Base-by-base conservation (phyloP, 2,888 invertebrate species). In the Eurytoma adleriae region DNA sequence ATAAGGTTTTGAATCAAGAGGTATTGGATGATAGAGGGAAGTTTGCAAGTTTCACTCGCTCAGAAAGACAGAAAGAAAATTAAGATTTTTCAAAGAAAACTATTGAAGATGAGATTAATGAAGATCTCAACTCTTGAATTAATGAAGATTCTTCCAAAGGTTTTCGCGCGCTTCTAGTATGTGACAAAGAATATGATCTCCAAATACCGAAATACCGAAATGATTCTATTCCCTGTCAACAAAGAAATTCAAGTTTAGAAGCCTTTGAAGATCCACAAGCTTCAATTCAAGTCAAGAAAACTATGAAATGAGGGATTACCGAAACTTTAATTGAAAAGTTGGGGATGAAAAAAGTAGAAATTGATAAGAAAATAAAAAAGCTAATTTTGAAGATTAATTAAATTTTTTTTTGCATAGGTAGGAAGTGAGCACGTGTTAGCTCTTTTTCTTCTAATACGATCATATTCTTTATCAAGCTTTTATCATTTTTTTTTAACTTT, bases 1-100 rank as follows among this genome's bases (percentile, higher is more conserved):
- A 93, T 94, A 95, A 95, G 95, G 95, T 94, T 94, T 94, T 94
- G 94, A 94, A 94, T 94, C 94, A 95, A 94, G 95, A 95, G 94
- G 94, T 94, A 94, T 94, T 94, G 95, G 95, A 94, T 95, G 95
- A 95, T 90, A 89, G 90, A 90, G 90, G 90, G 90, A 90, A 90
- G 90, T 90, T 90, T 90, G 89, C 83, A 90, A 90, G 90, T 90
- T 90, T 90, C 88, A 87, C 88, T 89, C 86, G 87, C 83, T 83
- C 83, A 74, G 88, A 90, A 89, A 85, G 87, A 86, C 87, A 85
- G 87, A 87, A 87, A 86, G 88, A 87, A 88, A 85, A 87, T 74
- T 81, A 75, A 78, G 68, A 82, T 87, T 89, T 90, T 89, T 88
- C 87, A 88, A 90, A 86, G 83, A 85, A 88, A 86, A 64, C 73